These are phyloP conservation scores for Brachionus angularis DNA, from an alignment of 1,140 invertebrate species.

Conservation along the genomic window DNA sequence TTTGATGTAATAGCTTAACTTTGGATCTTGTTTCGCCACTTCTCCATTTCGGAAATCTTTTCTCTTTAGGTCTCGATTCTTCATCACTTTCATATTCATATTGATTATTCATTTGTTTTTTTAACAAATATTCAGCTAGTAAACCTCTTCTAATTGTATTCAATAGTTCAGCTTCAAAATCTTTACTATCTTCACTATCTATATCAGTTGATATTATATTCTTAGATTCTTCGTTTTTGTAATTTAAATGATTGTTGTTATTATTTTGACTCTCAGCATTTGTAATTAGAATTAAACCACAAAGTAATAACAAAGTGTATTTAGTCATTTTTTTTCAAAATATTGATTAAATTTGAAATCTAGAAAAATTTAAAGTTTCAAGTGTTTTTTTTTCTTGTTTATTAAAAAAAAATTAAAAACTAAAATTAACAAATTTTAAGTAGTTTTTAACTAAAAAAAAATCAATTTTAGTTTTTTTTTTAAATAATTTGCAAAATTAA, in stretches of 20 bases:
- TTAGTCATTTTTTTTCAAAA: background rate
- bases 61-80: background rate
- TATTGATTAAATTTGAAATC: background rate
- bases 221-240: too few species aligned
- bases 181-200: too few species aligned
- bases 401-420: too few species aligned
- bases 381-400: background rate
- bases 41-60: conserved; percentile 38
- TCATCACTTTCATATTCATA: background rate
- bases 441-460: background rate
- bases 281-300: too few species aligned
- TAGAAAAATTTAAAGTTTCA: background rate
- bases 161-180: background rate
- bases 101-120: background rate
- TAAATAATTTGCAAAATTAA: background rate
- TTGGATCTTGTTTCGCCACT: conserved; percentile 10
- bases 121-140: conserved; percentile 4
- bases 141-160: conserved; percentile 1
- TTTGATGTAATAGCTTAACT: conserved; percentile 19
- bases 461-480: background rate
- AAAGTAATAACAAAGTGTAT: too few species aligned
- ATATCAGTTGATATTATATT: too few species aligned
- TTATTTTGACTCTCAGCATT: too few species aligned
- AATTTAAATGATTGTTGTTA: too few species aligned
- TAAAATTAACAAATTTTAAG: background rate